phyloP scores from a whole-genome alignment of 2,113 vertebrate species.

The Nyctibius bracteatus region DNA sequence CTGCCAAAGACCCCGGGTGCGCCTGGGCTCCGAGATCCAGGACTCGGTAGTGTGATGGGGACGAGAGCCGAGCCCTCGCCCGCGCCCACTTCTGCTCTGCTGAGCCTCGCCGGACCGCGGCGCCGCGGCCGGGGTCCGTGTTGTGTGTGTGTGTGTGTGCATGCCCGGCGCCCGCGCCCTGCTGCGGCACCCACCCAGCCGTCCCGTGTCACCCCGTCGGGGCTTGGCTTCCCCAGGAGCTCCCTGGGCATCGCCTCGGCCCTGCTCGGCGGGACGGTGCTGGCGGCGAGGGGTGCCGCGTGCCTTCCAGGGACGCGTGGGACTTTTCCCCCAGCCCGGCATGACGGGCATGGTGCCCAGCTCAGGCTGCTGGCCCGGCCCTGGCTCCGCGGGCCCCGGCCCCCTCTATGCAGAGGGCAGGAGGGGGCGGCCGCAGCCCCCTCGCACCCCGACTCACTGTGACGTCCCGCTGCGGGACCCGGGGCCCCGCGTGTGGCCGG shows the following conservation, averaged over 20 bases:
- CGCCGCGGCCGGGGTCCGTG: not conserved
- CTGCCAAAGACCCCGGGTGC: conserved; percentile 88
- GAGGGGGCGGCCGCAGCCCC: not conserved
- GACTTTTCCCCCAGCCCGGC: not conserved
- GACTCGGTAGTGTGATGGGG: conserved; percentile 89
- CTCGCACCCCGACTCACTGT: not conserved
- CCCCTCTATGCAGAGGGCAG: conserved; percentile 35
- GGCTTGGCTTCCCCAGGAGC: accelerated
- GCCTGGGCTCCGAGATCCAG: conserved; percentile 93
- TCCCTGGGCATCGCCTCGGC: not conserved
- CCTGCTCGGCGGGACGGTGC: not conserved
- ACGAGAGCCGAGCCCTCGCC: not conserved
- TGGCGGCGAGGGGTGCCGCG: not conserved
- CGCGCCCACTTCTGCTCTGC: not conserved
- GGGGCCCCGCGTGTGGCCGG: not conserved
- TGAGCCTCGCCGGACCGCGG: not conserved
- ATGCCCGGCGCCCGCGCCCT: not conserved
- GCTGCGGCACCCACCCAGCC: not conserved
- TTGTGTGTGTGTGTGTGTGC: conserved; percentile 42
- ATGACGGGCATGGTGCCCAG: accelerated
- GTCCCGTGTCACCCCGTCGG: accelerated
- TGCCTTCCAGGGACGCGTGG: not conserved
- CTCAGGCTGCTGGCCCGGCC: not conserved
- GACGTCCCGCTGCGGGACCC: not conserved
- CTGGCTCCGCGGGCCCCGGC: not conserved